phyloP scores from a whole-genome alignment of 2,113 vertebrate species.

The Syngnathus typhle region DNA sequence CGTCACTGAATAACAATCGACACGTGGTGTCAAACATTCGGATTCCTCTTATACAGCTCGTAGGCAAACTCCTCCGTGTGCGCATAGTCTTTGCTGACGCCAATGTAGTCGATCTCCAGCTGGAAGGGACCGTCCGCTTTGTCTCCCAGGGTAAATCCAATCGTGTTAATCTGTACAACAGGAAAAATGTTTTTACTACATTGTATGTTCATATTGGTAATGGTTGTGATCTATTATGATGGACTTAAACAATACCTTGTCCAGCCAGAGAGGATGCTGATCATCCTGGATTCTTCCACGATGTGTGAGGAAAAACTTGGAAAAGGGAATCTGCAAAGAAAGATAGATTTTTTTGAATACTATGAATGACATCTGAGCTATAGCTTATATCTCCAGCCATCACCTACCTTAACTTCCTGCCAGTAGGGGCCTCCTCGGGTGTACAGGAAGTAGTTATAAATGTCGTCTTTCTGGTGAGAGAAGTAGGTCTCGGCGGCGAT shows the following conservation, averaged over 20 bases:
- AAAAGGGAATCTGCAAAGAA: constrained; percentile 84
- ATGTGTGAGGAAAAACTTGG: constrained; percentile 90
- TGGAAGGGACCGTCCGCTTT: constrained; percentile 88
- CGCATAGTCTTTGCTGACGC: constrained; percentile 75
- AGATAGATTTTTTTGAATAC: no score
- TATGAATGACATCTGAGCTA: not conserved
- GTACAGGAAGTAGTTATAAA: constrained; percentile 91
- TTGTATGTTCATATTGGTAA: no score
- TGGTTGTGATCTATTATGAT: no score
- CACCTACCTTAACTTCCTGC: constrained; percentile 88
- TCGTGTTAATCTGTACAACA: constrained; percentile 74
- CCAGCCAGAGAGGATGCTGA: constrained; percentile 78
- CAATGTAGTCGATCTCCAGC: constrained; percentile 90
- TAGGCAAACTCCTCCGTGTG: constrained; percentile 90
- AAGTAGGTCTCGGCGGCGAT: constrained; percentile 75
- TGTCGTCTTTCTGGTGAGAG: constrained; percentile 78
- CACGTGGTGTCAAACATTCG: constrained; percentile 35
- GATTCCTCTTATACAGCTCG: constrained; percentile 77
- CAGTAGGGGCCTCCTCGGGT: constrained; percentile 93
- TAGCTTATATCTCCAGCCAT: not conserved
- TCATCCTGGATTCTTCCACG: constrained; percentile 83
- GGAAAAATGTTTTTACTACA: not conserved
- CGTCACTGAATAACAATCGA: not conserved
- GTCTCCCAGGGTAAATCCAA: constrained; percentile 89
- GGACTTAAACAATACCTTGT: constrained; percentile 69